These are phyloP conservation scores for Diploptera punctata DNA, from an alignment of 2,888 invertebrate species.

Conservation along the genomic window DNA sequence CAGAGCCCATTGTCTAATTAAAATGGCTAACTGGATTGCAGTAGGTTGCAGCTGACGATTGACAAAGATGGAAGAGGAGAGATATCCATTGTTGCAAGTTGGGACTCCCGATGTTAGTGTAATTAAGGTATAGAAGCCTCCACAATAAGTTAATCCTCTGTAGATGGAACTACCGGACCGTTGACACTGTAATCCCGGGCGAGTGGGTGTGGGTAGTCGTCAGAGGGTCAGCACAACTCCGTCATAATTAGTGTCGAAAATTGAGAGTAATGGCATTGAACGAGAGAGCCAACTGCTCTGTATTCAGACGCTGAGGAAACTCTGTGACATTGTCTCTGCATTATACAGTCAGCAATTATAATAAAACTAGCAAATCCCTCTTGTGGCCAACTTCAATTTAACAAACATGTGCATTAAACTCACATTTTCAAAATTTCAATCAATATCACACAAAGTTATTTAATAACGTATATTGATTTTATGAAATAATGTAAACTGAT, in stretches of 20 bases:
- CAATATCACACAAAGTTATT: too few species aligned
- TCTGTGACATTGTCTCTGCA: too few species aligned
- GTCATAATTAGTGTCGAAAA: constrained; percentile 37
- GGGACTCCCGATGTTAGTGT: constrained; percentile 15
- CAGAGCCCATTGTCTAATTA: constrained; percentile 25
- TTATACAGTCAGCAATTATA: too few species aligned
- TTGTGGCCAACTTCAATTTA: too few species aligned
- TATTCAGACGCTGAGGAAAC: too few species aligned
- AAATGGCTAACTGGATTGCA: constrained; percentile 24
- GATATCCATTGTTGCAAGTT: neutral
- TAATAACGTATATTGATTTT: too few species aligned
- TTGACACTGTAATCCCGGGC: constrained; percentile 18
- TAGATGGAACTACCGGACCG: constrained; percentile 9
- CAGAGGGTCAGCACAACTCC: constrained; percentile 5
- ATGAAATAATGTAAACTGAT: too few species aligned
- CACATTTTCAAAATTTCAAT: too few species aligned
- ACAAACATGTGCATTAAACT: too few species aligned
- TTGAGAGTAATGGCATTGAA: constrained; percentile 32
- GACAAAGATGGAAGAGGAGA: neutral
- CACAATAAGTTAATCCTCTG: constrained; percentile 21
- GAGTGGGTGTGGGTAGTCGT: neutral
- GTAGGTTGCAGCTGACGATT: neutral
- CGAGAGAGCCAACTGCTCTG: too few species aligned
- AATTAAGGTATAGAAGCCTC: constrained; percentile 32
- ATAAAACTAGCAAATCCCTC: too few species aligned